Evolutionary conservation across 2,113 vertebrate species (phyloP).

Genomic region (Martes martes): DNA sequence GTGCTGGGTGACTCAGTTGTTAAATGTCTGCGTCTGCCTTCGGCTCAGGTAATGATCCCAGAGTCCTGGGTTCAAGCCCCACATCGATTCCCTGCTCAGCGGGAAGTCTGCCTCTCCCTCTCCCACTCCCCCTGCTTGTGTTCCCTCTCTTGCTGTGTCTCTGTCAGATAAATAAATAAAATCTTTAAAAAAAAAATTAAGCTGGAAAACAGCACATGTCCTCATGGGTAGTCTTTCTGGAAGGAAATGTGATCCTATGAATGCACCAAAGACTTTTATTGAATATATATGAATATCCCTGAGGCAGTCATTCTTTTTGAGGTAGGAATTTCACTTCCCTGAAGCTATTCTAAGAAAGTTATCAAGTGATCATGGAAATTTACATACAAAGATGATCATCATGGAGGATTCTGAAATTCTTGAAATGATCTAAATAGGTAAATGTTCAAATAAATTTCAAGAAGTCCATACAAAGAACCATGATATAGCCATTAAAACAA

Average conservation of each 20-base stretch:
- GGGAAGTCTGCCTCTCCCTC: too few species aligned
- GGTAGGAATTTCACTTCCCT: slow-evolving; percentile 3
- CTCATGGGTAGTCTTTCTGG: not conserved
- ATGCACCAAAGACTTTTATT: not conserved
- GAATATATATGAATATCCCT: not conserved
- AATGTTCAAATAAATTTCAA: not conserved
- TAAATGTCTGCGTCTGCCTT: too few species aligned
- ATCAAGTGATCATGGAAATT: not conserved
- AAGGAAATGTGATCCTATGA: not conserved
- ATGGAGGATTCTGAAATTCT: not conserved
- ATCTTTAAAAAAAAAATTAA: not conserved
- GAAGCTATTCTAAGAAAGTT: slow-evolving; percentile 15
- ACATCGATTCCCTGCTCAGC: too few species aligned
- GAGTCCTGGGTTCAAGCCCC: too few species aligned
- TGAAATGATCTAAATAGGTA: not conserved
- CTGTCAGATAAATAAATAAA: too few species aligned
- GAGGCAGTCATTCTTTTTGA: not conserved
- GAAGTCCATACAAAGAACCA: not conserved
- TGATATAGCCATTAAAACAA: not conserved
- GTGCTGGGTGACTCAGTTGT: too few species aligned
- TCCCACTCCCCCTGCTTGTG: too few species aligned
- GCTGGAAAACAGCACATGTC: not conserved
- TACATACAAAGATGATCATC: not conserved
- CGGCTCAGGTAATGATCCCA: too few species aligned
- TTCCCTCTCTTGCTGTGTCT: too few species aligned